Conservation (phyloP, 2,888 invertebrate species). For the Leuctra nigra region DNA sequence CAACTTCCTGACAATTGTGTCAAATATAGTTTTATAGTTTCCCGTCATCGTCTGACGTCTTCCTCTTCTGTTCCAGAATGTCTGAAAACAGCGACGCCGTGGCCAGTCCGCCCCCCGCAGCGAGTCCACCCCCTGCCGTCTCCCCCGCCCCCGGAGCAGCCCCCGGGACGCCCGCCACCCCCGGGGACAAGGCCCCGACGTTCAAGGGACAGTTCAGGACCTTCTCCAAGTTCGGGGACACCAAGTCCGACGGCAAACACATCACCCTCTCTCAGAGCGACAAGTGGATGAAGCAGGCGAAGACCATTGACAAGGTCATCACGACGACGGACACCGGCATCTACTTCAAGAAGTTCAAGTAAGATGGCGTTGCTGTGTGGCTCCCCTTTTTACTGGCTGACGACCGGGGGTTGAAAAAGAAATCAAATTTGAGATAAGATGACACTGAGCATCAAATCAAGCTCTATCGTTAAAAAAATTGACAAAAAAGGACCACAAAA, state of each 20-base stretch:
- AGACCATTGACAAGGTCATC: conserved; percentile 67
- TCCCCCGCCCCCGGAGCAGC: neutral
- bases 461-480: too few species aligned
- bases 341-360: conserved; percentile 83
- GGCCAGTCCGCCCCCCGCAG: conserved; percentile 19
- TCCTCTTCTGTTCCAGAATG: conserved; percentile 23
- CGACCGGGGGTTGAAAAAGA: too few species aligned
- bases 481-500: too few species aligned
- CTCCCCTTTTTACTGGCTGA: too few species aligned
- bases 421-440: too few species aligned
- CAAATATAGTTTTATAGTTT: neutral
- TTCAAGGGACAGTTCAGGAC: conserved; percentile 67
- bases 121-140: conserved; percentile 18
- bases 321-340: conserved; percentile 87
- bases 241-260: conserved; percentile 75
- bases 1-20: too few species aligned
- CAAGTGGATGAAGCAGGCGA: conserved; percentile 92
- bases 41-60: neutral
- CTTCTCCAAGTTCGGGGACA: conserved; percentile 82
- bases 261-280: conserved; percentile 87
- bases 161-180: conserved; percentile 18
- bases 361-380: conserved; percentile 32
- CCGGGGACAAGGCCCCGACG: conserved; percentile 30
- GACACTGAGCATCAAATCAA: too few species aligned
- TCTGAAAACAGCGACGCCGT: conserved; percentile 23